Base-by-base conservation (phyloP, 2,797 vertebrate species). In the Spondyliosoma cantharus region DNA sequence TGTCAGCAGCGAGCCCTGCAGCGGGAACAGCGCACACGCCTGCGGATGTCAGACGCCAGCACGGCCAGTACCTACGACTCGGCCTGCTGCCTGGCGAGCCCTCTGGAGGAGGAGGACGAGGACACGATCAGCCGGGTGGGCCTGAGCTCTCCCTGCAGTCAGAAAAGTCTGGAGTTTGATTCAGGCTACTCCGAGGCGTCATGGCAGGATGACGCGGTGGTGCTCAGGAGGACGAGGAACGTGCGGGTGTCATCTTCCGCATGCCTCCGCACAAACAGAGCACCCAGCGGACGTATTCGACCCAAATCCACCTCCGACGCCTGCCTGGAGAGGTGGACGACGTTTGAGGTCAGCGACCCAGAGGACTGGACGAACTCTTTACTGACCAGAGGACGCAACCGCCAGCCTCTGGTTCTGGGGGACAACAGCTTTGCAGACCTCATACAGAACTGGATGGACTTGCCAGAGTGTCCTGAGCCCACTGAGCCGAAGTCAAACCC, bases 381-480 rank as follows among this genome's bases (percentile, higher is more conserved):
- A 73, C 86, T 99, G 87, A 98, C 96, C 7, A 93, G 96, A 78
- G 96, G 97, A 52, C 96, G 97, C 50, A 99, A 97, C 90, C 96
- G 97, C 7, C 97, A 97, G 58, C 97, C 97, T 3, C 86, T 98
- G 62, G 97, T 98, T 57, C 90, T 99, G 64, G 97, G 97, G 0
- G 97, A 99, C 93, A 98, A 98, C 87, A 97, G 97, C 83, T 97
- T 99, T 2, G 97, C 97, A 0, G 97, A 99, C 86, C 93, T 99
- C 84, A 96, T 99, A 71, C 96, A 98, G 88, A 97, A 98, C 88
- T 99, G 97, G 97, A 97, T 99, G 96, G 96, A 98, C 86, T 86
- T 98, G 80, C 97, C 97, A 0, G 97, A 98, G 13, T 95, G 93
- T 4, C 88, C 96, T 0, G 97, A 98, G 20, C 86, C 94, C 3